Conservation (phyloP, 1,140 invertebrate genomes). For the Sycophaga agraensis region DNA sequence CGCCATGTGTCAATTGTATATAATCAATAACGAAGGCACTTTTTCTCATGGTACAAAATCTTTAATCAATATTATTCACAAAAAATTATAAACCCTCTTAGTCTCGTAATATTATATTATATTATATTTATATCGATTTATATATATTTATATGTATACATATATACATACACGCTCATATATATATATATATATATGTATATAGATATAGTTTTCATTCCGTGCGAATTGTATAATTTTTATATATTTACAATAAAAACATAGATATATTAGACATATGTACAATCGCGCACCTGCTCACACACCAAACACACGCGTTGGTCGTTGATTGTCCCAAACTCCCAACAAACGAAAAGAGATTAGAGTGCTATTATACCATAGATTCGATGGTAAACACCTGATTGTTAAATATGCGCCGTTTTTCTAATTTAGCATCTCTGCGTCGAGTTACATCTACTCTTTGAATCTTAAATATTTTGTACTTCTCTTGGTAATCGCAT, state of each 20-base stretch:
- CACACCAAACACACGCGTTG: background rate
- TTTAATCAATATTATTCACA: no score
- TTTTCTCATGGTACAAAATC: no score
- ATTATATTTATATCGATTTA: no score
- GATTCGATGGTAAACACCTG: no score
- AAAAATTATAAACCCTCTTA: no score
- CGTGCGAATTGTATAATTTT: constrained; percentile 17
- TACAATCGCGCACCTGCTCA: constrained; percentile 9
- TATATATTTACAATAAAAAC: constrained; percentile 21
- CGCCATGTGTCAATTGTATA: no score
- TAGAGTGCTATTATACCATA: no score
- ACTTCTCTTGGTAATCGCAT: no score
- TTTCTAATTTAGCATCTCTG: background rate
- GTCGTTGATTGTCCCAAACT: background rate
- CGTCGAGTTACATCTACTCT: background rate
- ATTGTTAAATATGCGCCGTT: background rate
- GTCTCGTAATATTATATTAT: no score
- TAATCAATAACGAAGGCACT: no score
- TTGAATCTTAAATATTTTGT: constrained; percentile 7
- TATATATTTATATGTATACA: no score
- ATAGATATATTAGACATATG: constrained; percentile 15
- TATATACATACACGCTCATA: background rate
- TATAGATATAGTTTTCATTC: background rate
- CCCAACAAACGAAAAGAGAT: constrained; percentile 24
- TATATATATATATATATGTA: background rate